Percentiles rank a stretch among this genome's conserved stretches.
These are phyloP conservation scores for Minunthozetes semirufus DNA, from an alignment of 2,888 invertebrate species.

Conservation along the genomic window DNA sequence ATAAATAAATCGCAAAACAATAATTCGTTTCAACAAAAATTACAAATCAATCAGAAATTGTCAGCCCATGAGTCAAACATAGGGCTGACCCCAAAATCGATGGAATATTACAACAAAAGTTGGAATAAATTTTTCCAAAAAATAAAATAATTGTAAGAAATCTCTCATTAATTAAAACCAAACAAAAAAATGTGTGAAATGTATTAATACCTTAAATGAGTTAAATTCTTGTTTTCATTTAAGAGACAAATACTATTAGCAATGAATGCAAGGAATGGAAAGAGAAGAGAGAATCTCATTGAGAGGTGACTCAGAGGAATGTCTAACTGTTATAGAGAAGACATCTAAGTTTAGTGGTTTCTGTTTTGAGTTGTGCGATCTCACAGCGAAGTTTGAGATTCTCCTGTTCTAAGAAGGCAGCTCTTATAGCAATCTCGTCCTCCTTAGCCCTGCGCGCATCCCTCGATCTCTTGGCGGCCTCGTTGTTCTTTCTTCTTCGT, in stretches of 20 bases:
- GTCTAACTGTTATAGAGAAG: slow-evolving; percentile 48
- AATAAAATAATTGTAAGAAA: background rate
- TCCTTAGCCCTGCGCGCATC: slow-evolving; percentile 83
- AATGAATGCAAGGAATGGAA: background rate
- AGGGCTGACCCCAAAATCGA: too few species aligned
- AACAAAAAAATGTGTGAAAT: background rate
- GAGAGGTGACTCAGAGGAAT: background rate
- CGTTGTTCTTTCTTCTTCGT: slow-evolving; percentile 81
- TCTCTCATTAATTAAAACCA: too few species aligned
- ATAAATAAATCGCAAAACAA: too few species aligned
- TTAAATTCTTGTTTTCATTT: background rate
- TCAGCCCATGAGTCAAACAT: too few species aligned
- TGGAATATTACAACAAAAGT: too few species aligned
- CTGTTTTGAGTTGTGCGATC: slow-evolving; percentile 59
- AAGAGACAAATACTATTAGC: background rate
- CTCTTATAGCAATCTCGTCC: slow-evolving; percentile 81
- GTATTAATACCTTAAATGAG: background rate
- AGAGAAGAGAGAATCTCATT: background rate
- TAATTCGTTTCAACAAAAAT: background rate
- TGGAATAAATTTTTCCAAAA: background rate
- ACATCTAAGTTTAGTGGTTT: slow-evolving; percentile 56
- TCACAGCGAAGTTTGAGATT: slow-evolving; percentile 68
- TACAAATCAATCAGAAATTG: background rate
- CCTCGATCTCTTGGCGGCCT: slow-evolving; percentile 86
- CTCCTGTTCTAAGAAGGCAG: slow-evolving; percentile 78